Conservation (phyloP, 2,888 invertebrate species). For the Acleris laterana region DNA sequence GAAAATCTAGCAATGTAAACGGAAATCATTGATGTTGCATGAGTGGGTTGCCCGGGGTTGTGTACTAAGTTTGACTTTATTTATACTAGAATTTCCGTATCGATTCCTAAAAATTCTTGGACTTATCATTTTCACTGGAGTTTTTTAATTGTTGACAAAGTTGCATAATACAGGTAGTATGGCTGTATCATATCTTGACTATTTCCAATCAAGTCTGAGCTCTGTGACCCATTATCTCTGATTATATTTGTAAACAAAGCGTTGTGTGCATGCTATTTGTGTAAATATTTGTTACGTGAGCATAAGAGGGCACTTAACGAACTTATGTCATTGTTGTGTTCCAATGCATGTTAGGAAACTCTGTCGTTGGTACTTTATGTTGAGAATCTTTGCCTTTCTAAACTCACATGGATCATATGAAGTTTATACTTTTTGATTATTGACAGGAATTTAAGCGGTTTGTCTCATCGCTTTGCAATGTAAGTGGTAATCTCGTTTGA, state of each 20-base stretch:
- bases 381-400: conserved; percentile 10
- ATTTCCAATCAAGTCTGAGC: conserved; percentile 41
- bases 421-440: not conserved
- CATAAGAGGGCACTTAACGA: conserved; percentile 73
- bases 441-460: not conserved
- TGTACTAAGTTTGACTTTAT: conserved; percentile 52
- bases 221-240: conserved; percentile 58
- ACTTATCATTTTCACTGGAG: conserved; percentile 11
- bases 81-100: conserved; percentile 34
- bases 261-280: conserved; percentile 55
- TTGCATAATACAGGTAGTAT: not conserved
- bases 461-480: not conserved
- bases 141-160: not conserved
- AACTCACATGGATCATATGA: not conserved
- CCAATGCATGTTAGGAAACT: conserved; percentile 48
- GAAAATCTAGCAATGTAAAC: conserved; percentile 66
- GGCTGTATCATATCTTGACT: not conserved
- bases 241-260: conserved; percentile 66
- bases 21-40: conserved; percentile 64
- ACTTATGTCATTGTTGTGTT: conserved; percentile 63
- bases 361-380: conserved; percentile 6
- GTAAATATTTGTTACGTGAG: conserved; percentile 70
- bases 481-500: conserved; percentile 40
- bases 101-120: too few species aligned
- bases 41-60: conserved; percentile 47